These are phyloP conservation scores for Crenichthys baileyi DNA, from an alignment of 2,797 vertebrate genomes.

Conservation along the genomic window DNA sequence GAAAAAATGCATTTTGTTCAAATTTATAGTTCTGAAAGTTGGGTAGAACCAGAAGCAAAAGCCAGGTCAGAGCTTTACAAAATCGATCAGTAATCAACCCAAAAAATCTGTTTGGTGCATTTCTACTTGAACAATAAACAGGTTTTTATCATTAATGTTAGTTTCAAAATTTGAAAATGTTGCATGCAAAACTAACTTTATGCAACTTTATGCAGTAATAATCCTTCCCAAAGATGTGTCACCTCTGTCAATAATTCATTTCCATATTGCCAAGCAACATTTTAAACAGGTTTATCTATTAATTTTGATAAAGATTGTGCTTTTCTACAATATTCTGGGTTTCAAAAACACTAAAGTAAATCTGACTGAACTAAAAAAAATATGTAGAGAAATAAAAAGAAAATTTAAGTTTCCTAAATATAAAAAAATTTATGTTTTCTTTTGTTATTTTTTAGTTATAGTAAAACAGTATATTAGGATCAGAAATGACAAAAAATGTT, in stretches of 20 bases:
- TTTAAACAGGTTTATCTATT: conserved; percentile 9
- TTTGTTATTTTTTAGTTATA: background rate
- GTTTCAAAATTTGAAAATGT: background rate
- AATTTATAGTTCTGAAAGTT: no score
- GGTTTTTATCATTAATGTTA: background rate
- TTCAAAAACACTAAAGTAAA: conserved; percentile 2
- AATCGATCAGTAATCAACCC: background rate
- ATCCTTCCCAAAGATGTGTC: background rate
- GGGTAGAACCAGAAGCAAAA: no score
- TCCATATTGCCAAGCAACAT: conserved; percentile 13
- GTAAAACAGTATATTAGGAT: background rate
- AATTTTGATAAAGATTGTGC: conserved; percentile 38
- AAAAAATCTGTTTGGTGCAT: background rate
- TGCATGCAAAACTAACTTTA: background rate
- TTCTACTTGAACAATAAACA: background rate
- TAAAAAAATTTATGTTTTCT: background rate
- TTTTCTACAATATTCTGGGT: conserved; percentile 15
- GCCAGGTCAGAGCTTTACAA: no score
- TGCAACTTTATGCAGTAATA: background rate
- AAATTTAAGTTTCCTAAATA: background rate
- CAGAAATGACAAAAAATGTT: background rate
- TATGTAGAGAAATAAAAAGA: background rate
- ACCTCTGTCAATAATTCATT: background rate
- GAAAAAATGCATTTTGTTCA: no score
- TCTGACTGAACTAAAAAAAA: background rate